Evolutionary conservation across 2,888 invertebrate species (phyloP).

Genomic region (Drosophila buzzatii): DNA sequence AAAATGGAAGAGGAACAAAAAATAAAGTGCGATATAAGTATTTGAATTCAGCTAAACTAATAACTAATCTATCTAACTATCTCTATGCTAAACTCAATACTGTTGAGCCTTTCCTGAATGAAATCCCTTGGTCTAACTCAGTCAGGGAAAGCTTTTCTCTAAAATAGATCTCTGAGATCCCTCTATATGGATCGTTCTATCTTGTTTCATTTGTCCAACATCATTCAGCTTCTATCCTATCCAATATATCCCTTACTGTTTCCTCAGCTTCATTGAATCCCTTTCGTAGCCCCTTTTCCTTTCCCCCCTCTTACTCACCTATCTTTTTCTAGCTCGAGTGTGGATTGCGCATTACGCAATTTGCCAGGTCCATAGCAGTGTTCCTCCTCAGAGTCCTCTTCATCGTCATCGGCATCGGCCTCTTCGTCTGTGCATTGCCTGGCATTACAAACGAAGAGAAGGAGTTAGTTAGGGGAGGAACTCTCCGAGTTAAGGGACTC

Average conservation of each 20-base stretch:
- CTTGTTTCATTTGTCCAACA: too few species aligned
- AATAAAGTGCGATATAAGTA: not conserved
- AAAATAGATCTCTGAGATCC: too few species aligned
- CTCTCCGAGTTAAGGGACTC: not conserved
- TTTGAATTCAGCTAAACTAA: too few species aligned
- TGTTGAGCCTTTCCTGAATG: too few species aligned
- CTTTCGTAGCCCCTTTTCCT: not conserved
- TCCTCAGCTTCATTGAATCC: too few species aligned
- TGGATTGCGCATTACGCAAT: conserved; percentile 88
- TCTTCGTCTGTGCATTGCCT: conserved; percentile 87
- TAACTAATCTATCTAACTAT: too few species aligned
- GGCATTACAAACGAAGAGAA: not conserved
- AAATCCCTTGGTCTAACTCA: too few species aligned
- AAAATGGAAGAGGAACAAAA: not conserved
- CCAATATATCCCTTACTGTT: too few species aligned
- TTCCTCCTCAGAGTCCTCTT: conserved; percentile 88
- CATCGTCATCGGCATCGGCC: conserved; percentile 87
- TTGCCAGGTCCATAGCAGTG: conserved; percentile 88
- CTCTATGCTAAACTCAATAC: too few species aligned
- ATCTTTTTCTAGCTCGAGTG: conserved; percentile 89
- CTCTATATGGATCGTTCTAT: not conserved
- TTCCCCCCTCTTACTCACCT: conserved; percentile 38
- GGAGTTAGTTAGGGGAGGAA: too few species aligned
- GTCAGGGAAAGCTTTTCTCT: too few species aligned
- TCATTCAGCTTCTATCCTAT: too few species aligned